Evolutionary conservation across 2,888 invertebrate genomes (phyloP).

Genomic region (Aspidiotus destructor): DNA sequence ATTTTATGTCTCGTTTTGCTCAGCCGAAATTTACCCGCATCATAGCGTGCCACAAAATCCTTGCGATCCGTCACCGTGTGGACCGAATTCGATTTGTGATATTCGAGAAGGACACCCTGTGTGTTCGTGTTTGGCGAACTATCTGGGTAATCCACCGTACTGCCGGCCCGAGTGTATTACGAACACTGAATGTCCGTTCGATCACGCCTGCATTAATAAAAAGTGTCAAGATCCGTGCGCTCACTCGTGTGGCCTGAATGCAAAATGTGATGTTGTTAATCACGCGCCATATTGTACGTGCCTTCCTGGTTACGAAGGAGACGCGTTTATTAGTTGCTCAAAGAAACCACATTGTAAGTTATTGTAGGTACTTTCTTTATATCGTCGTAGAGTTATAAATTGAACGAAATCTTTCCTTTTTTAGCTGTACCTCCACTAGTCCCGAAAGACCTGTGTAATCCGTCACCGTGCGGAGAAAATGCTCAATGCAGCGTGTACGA

Average conservation of each 20-base stretch:
- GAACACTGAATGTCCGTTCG: slow-evolving; percentile 67
- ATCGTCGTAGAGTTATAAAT: background rate
- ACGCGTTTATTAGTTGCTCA: slow-evolving; percentile 72
- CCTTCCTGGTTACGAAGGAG: slow-evolving; percentile 64
- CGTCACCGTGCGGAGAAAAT: slow-evolving; percentile 76
- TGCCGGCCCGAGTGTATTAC: slow-evolving; percentile 75
- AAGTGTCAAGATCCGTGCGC: slow-evolving; percentile 74
- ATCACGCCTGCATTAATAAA: slow-evolving; percentile 69
- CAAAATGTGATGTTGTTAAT: slow-evolving; percentile 65
- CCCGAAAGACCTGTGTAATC: slow-evolving; percentile 57
- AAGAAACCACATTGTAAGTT: slow-evolving; percentile 46
- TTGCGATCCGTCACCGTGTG: slow-evolving; percentile 53
- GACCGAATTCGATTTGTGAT: slow-evolving; percentile 75
- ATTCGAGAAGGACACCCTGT: slow-evolving; percentile 59
- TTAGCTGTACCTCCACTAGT: slow-evolving; percentile 37
- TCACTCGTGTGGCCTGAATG: slow-evolving; percentile 66
- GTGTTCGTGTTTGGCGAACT: slow-evolving; percentile 51
- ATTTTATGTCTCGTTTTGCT: background rate
- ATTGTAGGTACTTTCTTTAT: background rate
- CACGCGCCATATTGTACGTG: slow-evolving; percentile 76
- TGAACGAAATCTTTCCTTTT: slow-evolving; percentile 19
- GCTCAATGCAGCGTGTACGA: slow-evolving; percentile 63
- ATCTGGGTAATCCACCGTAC: slow-evolving; percentile 69
- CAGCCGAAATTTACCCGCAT: slow-evolving; percentile 38
- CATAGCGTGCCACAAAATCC: slow-evolving; percentile 42